Conservation (phyloP, 2,113 vertebrate species). For the Scophthalmus maximus region DNA sequence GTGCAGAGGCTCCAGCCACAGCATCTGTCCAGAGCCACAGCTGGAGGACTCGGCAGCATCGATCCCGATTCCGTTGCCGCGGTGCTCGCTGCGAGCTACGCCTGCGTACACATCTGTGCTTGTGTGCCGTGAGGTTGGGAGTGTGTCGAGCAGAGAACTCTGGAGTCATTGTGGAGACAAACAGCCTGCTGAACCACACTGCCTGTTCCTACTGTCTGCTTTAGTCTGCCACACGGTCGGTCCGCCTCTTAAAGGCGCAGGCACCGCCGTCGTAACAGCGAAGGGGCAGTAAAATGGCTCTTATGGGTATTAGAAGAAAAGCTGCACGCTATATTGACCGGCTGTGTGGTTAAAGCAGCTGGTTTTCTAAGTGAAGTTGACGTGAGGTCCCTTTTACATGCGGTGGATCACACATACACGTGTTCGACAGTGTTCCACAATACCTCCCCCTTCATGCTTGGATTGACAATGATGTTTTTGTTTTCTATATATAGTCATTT, state of each 20-base stretch:
- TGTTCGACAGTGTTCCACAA: slow-evolving; percentile 31
- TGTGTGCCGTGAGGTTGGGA: slow-evolving; percentile 31
- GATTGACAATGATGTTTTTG: slow-evolving; percentile 81
- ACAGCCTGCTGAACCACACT: slow-evolving; percentile 79
- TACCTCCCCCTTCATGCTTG: slow-evolving; percentile 61
- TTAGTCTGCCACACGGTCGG: slow-evolving; percentile 68
- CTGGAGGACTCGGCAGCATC: slow-evolving; percentile 17
- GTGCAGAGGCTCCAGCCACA: slow-evolving; percentile 53
- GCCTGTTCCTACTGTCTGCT: slow-evolving; percentile 78
- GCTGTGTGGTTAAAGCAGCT: slow-evolving; percentile 39
- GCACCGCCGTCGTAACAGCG: slow-evolving; percentile 42
- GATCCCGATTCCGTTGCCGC: slow-evolving; percentile 28
- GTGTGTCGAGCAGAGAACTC: slow-evolving; percentile 76
- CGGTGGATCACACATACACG: slow-evolving; percentile 26
- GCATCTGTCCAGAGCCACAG: slow-evolving; percentile 52
- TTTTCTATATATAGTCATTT: slow-evolving; percentile 80
- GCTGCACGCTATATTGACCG: slow-evolving; percentile 34
- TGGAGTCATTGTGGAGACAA: slow-evolving; percentile 81
- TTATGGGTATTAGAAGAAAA: slow-evolving; percentile 46
- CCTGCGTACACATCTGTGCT: slow-evolving; percentile 19
- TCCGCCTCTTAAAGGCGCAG: slow-evolving; percentile 85
- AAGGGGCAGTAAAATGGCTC: slow-evolving; percentile 67
- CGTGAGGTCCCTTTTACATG: slow-evolving; percentile 37
- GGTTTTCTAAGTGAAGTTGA: slow-evolving; percentile 19
- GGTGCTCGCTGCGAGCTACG: slow-evolving; percentile 12